A percentile compares a stretch with the other conserved stretches of the same genome.
Conservation (phyloP, 2,888 invertebrate genomes). For the Coecobrya sp. region DNA sequence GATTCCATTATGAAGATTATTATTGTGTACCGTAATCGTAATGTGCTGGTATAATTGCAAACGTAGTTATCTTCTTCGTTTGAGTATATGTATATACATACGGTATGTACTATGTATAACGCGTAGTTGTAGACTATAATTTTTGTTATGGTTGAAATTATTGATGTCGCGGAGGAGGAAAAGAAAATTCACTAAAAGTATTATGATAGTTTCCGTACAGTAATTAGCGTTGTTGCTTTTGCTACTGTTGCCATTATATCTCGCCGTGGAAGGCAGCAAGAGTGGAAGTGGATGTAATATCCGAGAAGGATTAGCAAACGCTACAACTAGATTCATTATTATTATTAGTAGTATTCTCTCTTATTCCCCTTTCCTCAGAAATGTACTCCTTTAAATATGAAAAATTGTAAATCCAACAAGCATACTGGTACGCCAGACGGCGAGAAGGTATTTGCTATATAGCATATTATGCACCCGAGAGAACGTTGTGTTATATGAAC, state of each 20-base stretch:
- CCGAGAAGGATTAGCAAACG: slow-evolving; percentile 48
- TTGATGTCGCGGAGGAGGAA: not conserved
- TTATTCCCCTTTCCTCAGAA: not conserved
- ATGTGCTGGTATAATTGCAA: slow-evolving; percentile 43
- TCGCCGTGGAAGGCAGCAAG: not conserved
- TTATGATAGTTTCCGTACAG: not conserved
- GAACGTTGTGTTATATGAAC: not conserved
- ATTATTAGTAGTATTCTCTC: slow-evolving; percentile 22
- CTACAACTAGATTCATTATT: slow-evolving; percentile 18
- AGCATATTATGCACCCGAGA: no score
- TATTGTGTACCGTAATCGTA: not conserved
- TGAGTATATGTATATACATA: no score
- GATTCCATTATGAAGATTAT: slow-evolving; percentile 32
- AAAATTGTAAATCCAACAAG: not conserved
- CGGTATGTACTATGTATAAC: no score
- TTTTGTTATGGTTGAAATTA: not conserved
- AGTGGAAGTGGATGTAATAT: slow-evolving; percentile 37
- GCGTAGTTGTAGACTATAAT: not conserved
- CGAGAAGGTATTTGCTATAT: not conserved
- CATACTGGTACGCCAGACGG: not conserved
- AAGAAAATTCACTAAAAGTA: not conserved
- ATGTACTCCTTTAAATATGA: not conserved
- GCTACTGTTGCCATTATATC: not conserved
- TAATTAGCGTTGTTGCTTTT: slow-evolving; percentile 46
- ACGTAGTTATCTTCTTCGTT: not conserved